A percentile compares a stretch with the other conserved stretches of the same genome.
These are phyloP conservation scores for Etheostoma cragini DNA, from an alignment of 2,113 vertebrate genomes.

Conservation along the genomic window DNA sequence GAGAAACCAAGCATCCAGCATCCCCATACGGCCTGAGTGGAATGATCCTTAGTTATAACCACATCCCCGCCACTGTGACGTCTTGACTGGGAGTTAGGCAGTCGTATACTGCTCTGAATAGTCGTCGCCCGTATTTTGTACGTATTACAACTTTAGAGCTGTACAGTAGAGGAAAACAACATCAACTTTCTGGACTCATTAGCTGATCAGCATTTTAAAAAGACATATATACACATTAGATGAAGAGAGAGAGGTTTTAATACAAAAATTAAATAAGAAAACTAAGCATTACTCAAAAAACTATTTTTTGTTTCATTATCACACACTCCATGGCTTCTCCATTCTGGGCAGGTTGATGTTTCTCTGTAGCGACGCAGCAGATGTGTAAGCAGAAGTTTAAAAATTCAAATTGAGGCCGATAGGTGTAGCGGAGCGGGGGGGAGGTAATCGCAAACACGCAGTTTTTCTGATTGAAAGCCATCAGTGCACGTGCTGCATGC, in stretches of 20 bases:
- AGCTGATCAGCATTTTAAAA: not conserved
- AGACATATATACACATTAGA: not conserved
- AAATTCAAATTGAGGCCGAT: conserved; percentile 36
- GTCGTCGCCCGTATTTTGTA: too few species aligned
- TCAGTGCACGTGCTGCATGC: not conserved
- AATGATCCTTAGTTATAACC: too few species aligned
- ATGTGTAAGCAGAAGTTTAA: conserved; percentile 40
- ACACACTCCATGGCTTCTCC: not conserved
- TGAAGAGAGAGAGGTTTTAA: not conserved
- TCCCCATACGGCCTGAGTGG: too few species aligned
- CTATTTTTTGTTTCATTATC: not conserved
- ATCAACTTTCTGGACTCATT: not conserved
- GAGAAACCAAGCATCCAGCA: too few species aligned
- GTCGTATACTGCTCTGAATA: too few species aligned
- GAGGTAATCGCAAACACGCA: not conserved
- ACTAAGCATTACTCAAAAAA: not conserved
- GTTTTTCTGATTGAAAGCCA: conserved; percentile 20
- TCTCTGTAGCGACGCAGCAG: conserved; percentile 20
- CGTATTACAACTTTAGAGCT: not conserved
- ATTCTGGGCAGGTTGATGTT: conserved; percentile 20
- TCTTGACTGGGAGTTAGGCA: too few species aligned
- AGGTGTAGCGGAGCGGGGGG: not conserved
- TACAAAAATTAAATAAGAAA: not conserved
- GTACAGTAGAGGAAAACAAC: not conserved
- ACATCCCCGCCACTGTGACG: too few species aligned